Conservation (phyloP, 2,797 vertebrate species). For the Gastrophryne carolinensis region DNA sequence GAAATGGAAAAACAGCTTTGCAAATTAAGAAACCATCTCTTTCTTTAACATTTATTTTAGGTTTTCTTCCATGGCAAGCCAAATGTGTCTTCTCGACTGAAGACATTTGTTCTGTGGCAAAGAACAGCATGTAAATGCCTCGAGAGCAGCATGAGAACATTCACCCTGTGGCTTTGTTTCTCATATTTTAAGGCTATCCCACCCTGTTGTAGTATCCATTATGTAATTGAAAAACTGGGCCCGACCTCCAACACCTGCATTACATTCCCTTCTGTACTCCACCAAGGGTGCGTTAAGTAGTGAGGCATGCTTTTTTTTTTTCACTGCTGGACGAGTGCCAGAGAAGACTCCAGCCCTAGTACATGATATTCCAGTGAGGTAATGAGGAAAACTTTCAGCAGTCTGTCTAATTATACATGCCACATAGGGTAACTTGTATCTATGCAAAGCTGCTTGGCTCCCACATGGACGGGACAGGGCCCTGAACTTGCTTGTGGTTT, state of each 20-base stretch:
- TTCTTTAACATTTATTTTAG: too few species aligned
- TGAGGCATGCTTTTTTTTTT: neutral
- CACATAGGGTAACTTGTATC: conserved; percentile 1
- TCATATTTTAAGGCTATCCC: conserved; percentile 33
- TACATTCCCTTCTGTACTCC: conserved; percentile 30
- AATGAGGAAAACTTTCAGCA: conserved; percentile 37
- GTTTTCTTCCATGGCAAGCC: neutral
- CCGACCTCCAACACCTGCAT: conserved; percentile 30
- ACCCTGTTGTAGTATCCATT: conserved; percentile 16
- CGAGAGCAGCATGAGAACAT: conserved; percentile 20
- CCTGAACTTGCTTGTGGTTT: conserved; percentile 23
- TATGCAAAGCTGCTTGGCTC: neutral
- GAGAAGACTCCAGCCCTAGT: conserved; percentile 19
- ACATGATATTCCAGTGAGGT: conserved; percentile 48
- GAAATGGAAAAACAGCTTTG: too few species aligned
- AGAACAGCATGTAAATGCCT: conserved; percentile 34
- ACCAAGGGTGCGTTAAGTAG: conserved; percentile 16
- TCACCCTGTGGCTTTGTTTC: conserved; percentile 5
- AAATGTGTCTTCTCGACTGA: neutral
- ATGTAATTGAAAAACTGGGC: conserved; percentile 39
- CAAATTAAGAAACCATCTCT: too few species aligned
- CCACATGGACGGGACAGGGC: neutral
- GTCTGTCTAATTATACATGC: conserved; percentile 23
- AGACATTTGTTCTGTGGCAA: conserved; percentile 8
- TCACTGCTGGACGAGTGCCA: conserved; percentile 21